A percentile compares a stretch with the other conserved stretches of the same genome.
phyloP scores from a whole-genome alignment of 2,113 vertebrate genomes.

The Cyanoliseus patagonus region DNA sequence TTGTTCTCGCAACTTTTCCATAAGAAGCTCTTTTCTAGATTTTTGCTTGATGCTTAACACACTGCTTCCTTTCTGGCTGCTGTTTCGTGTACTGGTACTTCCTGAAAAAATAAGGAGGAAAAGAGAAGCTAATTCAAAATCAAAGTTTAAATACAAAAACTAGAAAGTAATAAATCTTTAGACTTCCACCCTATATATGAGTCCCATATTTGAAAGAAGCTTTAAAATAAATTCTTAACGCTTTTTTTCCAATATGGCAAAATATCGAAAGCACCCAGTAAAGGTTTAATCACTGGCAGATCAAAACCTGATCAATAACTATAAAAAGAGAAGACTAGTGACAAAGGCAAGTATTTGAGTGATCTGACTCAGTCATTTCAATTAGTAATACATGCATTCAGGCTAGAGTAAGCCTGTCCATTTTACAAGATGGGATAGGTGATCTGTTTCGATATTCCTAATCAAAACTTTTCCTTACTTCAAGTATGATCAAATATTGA shows the following conservation, averaged over 20 bases:
- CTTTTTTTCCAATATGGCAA: neutral
- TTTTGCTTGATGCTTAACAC: constrained; percentile 85
- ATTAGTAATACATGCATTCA: neutral
- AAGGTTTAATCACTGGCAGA: neutral
- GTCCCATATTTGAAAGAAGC: neutral
- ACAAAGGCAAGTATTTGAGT: neutral
- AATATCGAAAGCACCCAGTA: neutral
- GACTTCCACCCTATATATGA: neutral
- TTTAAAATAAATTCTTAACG: neutral
- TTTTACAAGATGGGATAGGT: neutral
- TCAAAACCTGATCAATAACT: neutral
- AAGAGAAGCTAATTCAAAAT: neutral
- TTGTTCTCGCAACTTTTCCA: constrained; percentile 91
- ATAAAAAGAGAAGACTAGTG: neutral
- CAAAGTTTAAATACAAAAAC: neutral
- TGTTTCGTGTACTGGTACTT: constrained; percentile 89
- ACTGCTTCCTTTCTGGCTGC: constrained; percentile 88
- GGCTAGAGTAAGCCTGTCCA: neutral
- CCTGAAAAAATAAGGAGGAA: constrained; percentile 70
- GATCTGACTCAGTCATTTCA: neutral
- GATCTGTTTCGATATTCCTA: neutral
- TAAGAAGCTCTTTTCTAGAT: constrained; percentile 86
- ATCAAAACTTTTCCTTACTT: neutral
- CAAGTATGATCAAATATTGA: neutral
- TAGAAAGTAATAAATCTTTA: neutral